Percentiles rank a stretch among this genome's conserved stretches.
Evolutionary conservation across 2,113 vertebrate species (phyloP).

Genomic region (Phrynosoma blainvillii): DNA sequence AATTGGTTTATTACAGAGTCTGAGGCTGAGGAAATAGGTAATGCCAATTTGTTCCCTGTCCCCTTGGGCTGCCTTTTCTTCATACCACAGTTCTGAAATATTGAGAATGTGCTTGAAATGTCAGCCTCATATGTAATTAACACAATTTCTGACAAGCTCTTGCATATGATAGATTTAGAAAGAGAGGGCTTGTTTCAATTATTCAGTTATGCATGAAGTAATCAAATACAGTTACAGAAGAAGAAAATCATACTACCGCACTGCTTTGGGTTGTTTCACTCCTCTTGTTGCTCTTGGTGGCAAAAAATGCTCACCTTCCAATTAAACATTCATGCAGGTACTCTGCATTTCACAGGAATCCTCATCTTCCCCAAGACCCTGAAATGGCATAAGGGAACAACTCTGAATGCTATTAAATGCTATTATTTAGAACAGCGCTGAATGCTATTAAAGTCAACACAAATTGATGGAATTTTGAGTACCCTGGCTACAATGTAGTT

Average conservation of each 20-base stretch:
- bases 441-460: conserved; percentile 51
- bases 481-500: conserved; percentile 29
- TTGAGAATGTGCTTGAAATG: conserved; percentile 61
- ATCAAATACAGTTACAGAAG: conserved; percentile 54
- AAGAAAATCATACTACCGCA: conserved; percentile 25
- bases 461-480: conserved; percentile 24
- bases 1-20: conserved; percentile 21
- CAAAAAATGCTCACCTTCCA: conserved; percentile 40
- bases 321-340: conserved; percentile 46
- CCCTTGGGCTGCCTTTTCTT: conserved; percentile 28
- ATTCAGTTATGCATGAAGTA: conserved; percentile 48
- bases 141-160: conserved; percentile 38
- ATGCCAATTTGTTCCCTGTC: conserved; percentile 41
- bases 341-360: conserved; percentile 55
- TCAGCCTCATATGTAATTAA: conserved; percentile 52
- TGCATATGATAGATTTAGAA: conserved; percentile 49
- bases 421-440: conserved; percentile 34
- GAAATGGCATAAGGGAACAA: conserved; percentile 18
- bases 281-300: not conserved
- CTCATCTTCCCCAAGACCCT: conserved; percentile 38
- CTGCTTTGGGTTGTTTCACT: conserved; percentile 41
- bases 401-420: conserved; percentile 45
- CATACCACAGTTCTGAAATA: conserved; percentile 59
- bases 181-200: conserved; percentile 60
- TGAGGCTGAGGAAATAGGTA: conserved; percentile 45